Evolutionary conservation across 2,113 vertebrate species (phyloP).

Genomic region (Ammospiza caudacuta): DNA sequence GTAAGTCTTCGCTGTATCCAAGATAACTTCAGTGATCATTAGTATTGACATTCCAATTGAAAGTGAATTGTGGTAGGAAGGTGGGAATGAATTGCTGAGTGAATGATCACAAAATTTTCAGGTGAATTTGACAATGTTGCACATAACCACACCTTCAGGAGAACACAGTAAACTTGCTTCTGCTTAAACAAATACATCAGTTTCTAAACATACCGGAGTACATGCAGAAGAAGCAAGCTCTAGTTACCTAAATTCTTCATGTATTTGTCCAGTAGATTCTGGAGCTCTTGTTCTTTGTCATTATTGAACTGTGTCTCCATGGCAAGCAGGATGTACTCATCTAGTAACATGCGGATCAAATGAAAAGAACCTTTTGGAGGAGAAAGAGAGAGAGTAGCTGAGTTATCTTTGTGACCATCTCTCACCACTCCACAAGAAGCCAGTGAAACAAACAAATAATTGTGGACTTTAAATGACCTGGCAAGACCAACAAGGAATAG

Average conservation of each 20-base stretch:
- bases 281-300: conserved; percentile 97
- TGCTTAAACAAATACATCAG: neutral
- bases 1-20: neutral
- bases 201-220: neutral
- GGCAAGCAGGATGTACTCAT: conserved; percentile 96
- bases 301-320: conserved; percentile 99
- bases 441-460: conserved; percentile 81
- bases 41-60: neutral
- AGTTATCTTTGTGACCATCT: conserved; percentile 84
- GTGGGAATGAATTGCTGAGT: neutral
- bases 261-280: conserved; percentile 95
- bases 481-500: conserved; percentile 78
- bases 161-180: neutral
- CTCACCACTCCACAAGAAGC: conserved; percentile 73
- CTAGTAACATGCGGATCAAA: conserved; percentile 95
- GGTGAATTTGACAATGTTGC: neutral
- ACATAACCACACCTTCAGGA: neutral
- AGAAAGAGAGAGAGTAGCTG: conserved; percentile 34
- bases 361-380: conserved; percentile 91
- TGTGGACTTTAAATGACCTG: conserved; percentile 82
- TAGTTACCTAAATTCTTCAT: conserved; percentile 95
- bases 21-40: neutral
- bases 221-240: neutral
- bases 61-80: neutral
- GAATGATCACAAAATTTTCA: neutral